Evolutionary conservation across 2,888 invertebrate genomes (phyloP).

Genomic region (Brachylomia viminalis): DNA sequence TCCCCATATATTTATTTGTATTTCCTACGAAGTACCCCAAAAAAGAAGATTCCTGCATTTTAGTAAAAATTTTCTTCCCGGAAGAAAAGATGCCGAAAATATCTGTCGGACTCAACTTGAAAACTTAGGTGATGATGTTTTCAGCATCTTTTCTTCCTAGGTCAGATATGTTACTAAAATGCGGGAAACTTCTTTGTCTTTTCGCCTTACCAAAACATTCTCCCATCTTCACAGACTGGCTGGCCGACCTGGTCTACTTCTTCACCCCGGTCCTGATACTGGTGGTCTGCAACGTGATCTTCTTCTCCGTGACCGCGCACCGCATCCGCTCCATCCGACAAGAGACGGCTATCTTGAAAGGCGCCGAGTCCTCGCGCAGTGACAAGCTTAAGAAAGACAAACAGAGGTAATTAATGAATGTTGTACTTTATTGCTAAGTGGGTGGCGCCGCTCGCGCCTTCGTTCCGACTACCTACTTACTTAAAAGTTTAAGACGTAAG

Average conservation of each 20-base stretch:
- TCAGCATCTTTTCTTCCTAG: too few relatives aligned
- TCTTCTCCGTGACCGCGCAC: conserved; percentile 93
- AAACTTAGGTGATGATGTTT: too few relatives aligned
- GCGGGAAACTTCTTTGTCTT: too few relatives aligned
- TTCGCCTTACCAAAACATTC: not conserved
- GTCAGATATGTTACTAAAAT: too few relatives aligned
- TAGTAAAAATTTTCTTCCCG: too few relatives aligned
- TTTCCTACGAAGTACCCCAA: too few relatives aligned
- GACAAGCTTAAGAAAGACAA: conserved; percentile 90
- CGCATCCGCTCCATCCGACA: conserved; percentile 92
- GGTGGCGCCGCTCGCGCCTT: not conserved
- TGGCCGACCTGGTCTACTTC: conserved; percentile 92
- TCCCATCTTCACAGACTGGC: conserved; percentile 81
- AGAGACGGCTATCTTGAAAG: conserved; percentile 92
- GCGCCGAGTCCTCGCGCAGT: conserved; percentile 92
- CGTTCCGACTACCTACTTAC: not conserved
- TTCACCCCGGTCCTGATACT: conserved; percentile 92
- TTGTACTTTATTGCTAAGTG: conserved; percentile 15
- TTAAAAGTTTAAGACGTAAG: conserved; percentile 8
- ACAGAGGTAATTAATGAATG: conserved; percentile 84
- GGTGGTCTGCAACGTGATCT: conserved; percentile 91
- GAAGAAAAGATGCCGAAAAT: too few relatives aligned
- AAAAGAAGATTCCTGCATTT: too few relatives aligned
- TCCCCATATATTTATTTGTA: too few relatives aligned
- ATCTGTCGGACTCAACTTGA: too few relatives aligned